These are phyloP conservation scores for Condylostylus longicornis DNA, from an alignment of 1,140 invertebrate species.

Conservation along the genomic window DNA sequence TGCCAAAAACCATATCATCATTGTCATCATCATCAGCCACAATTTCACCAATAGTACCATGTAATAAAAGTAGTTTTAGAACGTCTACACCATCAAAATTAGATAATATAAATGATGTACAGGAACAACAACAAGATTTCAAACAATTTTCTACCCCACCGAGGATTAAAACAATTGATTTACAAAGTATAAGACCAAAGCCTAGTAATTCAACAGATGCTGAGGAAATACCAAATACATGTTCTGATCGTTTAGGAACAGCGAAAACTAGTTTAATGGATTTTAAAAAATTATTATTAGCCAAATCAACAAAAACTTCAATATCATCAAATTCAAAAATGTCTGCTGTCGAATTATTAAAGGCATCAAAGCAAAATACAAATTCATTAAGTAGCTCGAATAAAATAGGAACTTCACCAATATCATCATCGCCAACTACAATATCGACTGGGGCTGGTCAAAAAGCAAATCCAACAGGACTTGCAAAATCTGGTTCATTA, in stretches of 20 bases:
- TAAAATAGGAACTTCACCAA: too few relatives aligned
- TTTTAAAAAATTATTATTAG: conserved; percentile 60
- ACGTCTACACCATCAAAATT: conserved; percentile 37
- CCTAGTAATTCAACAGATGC: too few relatives aligned
- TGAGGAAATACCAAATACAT: conserved; percentile 36
- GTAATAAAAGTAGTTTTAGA: conserved; percentile 35
- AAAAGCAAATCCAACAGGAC: neutral
- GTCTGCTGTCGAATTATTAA: conserved; percentile 69
- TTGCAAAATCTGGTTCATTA: conserved; percentile 12
- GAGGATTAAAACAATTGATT: conserved; percentile 12
- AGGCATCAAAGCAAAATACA: conserved; percentile 36
- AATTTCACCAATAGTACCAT: conserved; percentile 47
- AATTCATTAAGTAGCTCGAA: too few relatives aligned
- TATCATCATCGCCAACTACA: too few relatives aligned
- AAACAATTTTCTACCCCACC: conserved; percentile 22
- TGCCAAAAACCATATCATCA: conserved; percentile 1
- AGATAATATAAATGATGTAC: conserved; percentile 7
- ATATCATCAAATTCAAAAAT: conserved; percentile 40
- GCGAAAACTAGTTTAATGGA: conserved; percentile 56
- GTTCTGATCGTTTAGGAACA: conserved; percentile 41
- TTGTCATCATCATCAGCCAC: neutral
- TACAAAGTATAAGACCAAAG: too few relatives aligned
- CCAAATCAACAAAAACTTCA: conserved; percentile 39
- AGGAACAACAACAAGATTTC: conserved; percentile 8
- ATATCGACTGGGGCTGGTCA: too few relatives aligned